These are phyloP conservation scores for Mionectes olivaceus DNA, from an alignment of 2,797 vertebrate genomes.

Conservation along the genomic window DNA sequence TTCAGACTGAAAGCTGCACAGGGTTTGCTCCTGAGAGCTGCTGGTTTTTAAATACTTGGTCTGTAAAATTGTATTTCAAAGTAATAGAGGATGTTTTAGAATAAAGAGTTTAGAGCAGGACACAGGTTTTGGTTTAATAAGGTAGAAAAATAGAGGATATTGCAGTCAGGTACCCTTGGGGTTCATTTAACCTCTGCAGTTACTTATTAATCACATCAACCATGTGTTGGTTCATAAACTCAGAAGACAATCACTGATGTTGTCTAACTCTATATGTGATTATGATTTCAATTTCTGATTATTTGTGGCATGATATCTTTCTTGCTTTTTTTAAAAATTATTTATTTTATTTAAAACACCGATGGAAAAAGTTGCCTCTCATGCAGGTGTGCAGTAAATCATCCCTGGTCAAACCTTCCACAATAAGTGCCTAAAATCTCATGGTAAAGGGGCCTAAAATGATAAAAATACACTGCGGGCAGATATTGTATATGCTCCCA, in stretches of 20 bases:
- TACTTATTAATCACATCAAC: neutral
- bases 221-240: neutral
- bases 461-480: neutral
- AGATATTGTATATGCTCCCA: neutral
- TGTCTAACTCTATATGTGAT: neutral
- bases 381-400: neutral
- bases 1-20: neutral
- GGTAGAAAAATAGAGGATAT: neutral
- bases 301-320: neutral
- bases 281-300: neutral
- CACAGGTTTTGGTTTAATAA: neutral
- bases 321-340: rapidly evolving
- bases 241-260: neutral
- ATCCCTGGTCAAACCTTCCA: neutral
- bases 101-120: neutral
- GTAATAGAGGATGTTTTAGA: neutral
- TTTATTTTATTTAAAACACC: neutral
- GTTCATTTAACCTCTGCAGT: neutral
- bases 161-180: neutral
- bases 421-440: neutral
- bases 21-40: neutral
- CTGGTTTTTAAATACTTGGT: neutral
- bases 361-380: neutral
- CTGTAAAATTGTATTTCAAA: neutral
- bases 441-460: neutral